These are phyloP conservation scores for Dufourea novaeangliae DNA, from an alignment of 1,140 invertebrate genomes.

Conservation along the genomic window DNA sequence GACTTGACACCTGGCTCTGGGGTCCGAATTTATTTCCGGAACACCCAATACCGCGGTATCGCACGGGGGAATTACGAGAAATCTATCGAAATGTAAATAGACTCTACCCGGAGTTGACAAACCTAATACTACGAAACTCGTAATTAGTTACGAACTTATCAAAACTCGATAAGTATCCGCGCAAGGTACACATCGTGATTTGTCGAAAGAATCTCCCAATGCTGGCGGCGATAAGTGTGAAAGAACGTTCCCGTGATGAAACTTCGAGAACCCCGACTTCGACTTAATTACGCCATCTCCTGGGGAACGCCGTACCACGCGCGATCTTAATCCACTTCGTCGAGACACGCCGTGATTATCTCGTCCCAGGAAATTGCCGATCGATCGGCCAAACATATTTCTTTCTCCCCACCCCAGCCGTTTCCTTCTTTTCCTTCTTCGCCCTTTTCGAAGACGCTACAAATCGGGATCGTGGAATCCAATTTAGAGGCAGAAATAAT, in stretches of 20 bases:
- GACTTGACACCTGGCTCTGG: too few species aligned
- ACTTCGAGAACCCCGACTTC: slow-evolving; percentile 57
- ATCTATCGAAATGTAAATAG: slow-evolving; percentile 14
- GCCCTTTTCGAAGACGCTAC: slow-evolving; percentile 13
- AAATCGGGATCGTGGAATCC: slow-evolving; percentile 13
- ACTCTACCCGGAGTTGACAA: not conserved
- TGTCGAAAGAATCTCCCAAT: slow-evolving; percentile 50
- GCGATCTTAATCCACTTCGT: slow-evolving; percentile 58
- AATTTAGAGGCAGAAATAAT: slow-evolving; percentile 13
- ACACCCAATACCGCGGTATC: not conserved
- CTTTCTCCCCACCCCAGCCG: not conserved
- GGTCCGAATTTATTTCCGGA: not conserved
- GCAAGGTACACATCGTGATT: too few species aligned
- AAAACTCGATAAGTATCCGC: slow-evolving; percentile 65
- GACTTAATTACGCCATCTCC: slow-evolving; percentile 59
- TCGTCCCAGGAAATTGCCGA: slow-evolving; percentile 37
- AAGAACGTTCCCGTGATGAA: slow-evolving; percentile 63
- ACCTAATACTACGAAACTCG: slow-evolving; percentile 3
- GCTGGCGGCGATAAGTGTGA: slow-evolving; percentile 53
- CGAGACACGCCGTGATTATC: slow-evolving; percentile 55
- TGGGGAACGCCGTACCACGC: slow-evolving; percentile 15
- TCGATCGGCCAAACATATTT: slow-evolving; percentile 21
- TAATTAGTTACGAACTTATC: slow-evolving; percentile 64
- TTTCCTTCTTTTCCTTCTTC: slow-evolving; percentile 1
- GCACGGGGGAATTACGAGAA: not conserved